Evolutionary conservation across 2,113 vertebrate genomes (phyloP), one percentile per base, ranked within the genome.

Genomic region (Tragelaphus imberbis): DNA sequence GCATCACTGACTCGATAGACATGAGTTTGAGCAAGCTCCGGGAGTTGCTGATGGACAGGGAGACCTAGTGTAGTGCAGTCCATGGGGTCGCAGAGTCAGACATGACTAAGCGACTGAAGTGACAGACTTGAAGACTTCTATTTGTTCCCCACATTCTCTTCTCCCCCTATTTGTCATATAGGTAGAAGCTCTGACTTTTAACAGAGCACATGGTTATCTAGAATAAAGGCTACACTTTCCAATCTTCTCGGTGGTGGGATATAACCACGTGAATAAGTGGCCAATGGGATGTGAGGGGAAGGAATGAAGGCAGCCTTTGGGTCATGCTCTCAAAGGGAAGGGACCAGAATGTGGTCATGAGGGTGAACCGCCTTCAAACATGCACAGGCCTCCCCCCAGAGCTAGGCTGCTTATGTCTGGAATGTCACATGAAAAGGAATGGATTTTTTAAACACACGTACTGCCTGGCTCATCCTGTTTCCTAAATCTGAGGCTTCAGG

Each of bases 211-310:
- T 28, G 16, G 7, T 55, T 94, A 30, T 11, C 65, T 59, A 90
- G 47, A 95, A 90, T 53, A 84, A 96, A 85, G 92, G 86, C 49
- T 17, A 81, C 27, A 27, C 61, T 95, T 94, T 94, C 36, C 68
- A 71, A 55, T 11, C 49, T 96, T 96, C 47, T 55, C 33, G 58
- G 63, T 10, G 75, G 30, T 19, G 36, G 75, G 59, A 14, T 61
- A 40, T 7, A 90, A 88, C 56, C 84, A 88, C 2, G 5, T 51
- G 23, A 59, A 33, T 91, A 77, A 71, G 56, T 40, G 91, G n/a
- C 16, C 80, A 94, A 25, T 8, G 47, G 56, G 21, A 63, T 68
- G 30, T 6, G 44, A 65, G 40, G 16, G n/a, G 49, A 92, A 97
- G 30, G 49, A 85, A 92, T 27, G 61, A 49, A 40, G 5, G 53